Percentiles rank a stretch among this genome's conserved stretches.
Evolutionary conservation across 2,113 vertebrate genomes (phyloP).

Genomic region (Myotis lucifugus): DNA sequence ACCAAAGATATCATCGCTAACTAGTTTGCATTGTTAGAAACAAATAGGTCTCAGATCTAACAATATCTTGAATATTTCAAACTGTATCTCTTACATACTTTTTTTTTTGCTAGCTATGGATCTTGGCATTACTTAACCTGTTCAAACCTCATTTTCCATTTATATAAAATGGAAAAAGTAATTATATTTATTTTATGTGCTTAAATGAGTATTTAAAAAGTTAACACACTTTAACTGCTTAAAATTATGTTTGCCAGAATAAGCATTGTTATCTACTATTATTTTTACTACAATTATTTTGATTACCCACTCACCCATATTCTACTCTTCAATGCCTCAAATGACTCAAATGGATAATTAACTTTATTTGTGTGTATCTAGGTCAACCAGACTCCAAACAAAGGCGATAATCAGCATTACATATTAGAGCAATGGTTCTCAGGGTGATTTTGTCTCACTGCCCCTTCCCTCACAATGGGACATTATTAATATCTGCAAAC

Average conservation of each 20-base stretch:
- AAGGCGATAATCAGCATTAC: not conserved
- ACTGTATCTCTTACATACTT: not conserved
- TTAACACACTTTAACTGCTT: not conserved
- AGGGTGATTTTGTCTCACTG: not conserved
- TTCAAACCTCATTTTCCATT: not conserved
- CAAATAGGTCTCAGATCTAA: not conserved
- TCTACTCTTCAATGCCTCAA: not conserved
- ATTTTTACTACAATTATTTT: slow-evolving; percentile 41
- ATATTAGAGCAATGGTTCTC: not conserved
- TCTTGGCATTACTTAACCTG: not conserved
- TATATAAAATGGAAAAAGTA: not conserved
- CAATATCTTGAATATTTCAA: not conserved
- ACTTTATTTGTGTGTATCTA: not conserved
- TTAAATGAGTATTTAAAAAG: not conserved
- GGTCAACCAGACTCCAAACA: not conserved
- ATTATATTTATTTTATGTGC: not conserved
- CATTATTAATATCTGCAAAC: not conserved
- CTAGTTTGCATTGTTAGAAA: not conserved
- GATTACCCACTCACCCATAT: not conserved
- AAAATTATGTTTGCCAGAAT: not conserved
- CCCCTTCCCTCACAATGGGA: not conserved
- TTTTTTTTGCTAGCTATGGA: not conserved
- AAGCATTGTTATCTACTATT: not conserved
- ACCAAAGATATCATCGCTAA: not conserved
- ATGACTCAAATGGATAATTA: not conserved